Evolutionary conservation across 2,888 invertebrate genomes (phyloP).

Genomic region (Cheilosia soror): DNA sequence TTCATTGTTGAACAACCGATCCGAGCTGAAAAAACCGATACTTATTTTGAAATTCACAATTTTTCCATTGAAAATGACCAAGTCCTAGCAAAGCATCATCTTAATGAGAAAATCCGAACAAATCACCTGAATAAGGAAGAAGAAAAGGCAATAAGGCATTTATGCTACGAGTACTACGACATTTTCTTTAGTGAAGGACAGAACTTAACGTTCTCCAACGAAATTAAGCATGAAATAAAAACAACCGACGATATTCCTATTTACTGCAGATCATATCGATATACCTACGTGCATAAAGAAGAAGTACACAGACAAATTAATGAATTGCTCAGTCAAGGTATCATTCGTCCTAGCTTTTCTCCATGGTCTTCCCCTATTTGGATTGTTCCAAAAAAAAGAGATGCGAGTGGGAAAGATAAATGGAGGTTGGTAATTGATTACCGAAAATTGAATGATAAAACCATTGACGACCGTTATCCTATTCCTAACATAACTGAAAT

Average conservation of each 20-base stretch:
- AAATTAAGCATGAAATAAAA: conserved; percentile 9
- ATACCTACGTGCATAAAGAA: conserved; percentile 15
- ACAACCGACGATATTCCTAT: conserved; percentile 9
- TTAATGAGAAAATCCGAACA: neutral
- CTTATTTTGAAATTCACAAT: conserved; percentile 11
- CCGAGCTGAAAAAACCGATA: neutral
- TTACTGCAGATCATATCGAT: conserved; percentile 28
- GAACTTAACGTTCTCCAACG: conserved; percentile 53
- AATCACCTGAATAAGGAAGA: conserved; percentile 19
- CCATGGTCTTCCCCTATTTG: conserved; percentile 29
- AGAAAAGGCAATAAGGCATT: neutral
- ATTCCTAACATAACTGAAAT: too few species aligned
- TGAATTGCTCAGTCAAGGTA: conserved; percentile 13
- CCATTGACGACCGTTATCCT: conserved; percentile 19
- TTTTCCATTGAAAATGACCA: conserved; percentile 9
- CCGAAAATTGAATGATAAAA: conserved; percentile 13
- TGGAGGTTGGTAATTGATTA: conserved; percentile 16
- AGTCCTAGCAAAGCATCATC: neutral
- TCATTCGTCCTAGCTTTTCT: conserved; percentile 29
- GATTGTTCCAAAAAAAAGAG: conserved; percentile 25
- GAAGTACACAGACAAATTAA: conserved; percentile 22
- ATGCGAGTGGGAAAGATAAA: conserved; percentile 8
- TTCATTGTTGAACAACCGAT: too few species aligned
- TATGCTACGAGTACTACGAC: too few species aligned
- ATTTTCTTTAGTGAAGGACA: neutral